Percentiles rank a stretch among this genome's conserved stretches.
These are phyloP conservation scores for Vicugna pacos DNA, from an alignment of 2,113 vertebrate genomes.

Conservation along the genomic window DNA sequence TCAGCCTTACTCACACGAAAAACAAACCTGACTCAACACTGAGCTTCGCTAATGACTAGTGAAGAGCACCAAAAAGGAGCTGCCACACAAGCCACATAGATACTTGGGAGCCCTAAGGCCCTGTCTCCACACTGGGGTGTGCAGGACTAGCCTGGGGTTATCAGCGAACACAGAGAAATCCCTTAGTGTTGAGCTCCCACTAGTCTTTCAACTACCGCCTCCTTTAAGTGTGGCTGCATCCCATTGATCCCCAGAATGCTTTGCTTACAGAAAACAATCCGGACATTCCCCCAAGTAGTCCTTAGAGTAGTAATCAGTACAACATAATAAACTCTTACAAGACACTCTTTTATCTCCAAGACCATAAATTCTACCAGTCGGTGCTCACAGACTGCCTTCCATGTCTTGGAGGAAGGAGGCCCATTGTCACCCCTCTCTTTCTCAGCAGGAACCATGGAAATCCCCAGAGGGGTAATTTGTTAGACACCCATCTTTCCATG, in stretches of 20 bases:
- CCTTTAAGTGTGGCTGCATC: neutral
- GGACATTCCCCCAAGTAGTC: neutral
- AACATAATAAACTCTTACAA: neutral
- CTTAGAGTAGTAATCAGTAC: neutral
- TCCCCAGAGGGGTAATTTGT: neutral
- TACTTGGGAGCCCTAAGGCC: neutral
- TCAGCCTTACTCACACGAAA: neutral
- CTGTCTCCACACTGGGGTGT: neutral
- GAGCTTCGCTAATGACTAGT: neutral
- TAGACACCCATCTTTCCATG: neutral
- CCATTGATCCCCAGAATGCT: neutral
- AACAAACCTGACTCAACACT: neutral
- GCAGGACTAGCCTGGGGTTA: neutral
- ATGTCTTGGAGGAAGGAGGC: neutral
- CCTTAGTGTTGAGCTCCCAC: neutral
- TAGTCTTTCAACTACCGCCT: neutral
- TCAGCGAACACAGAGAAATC: neutral
- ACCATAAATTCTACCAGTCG: neutral
- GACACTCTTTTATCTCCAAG: neutral
- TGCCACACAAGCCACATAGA: accelerated
- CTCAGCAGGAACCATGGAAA: neutral
- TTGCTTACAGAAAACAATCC: neutral
- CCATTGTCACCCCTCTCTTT: neutral
- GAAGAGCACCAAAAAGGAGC: neutral
- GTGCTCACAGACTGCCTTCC: neutral